phyloP scores from a whole-genome alignment of 2,888 invertebrate genomes.

The Drosophila stalkeri region DNA sequence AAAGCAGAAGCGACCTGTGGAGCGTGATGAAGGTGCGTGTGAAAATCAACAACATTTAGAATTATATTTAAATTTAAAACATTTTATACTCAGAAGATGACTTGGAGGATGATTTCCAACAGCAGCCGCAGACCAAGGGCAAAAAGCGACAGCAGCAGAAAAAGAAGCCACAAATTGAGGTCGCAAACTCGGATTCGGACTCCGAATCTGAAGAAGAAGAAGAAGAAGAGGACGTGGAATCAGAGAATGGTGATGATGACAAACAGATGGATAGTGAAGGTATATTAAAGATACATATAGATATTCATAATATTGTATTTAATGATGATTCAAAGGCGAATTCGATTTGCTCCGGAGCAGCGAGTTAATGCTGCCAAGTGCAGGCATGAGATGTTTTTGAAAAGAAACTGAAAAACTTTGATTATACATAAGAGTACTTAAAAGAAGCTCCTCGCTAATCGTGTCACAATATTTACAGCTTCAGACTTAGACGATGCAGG shows the following conservation, averaged over 20 bases:
- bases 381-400: conserved; percentile 62
- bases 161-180: conserved; percentile 68
- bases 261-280: conserved; percentile 38
- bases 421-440: no score
- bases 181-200: conserved; percentile 75
- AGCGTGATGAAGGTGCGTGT: conserved; percentile 53
- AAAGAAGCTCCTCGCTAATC: not conserved
- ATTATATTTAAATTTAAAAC: not conserved
- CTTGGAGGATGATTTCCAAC: conserved; percentile 74
- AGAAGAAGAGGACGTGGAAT: conserved; percentile 25
- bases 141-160: conserved; percentile 59
- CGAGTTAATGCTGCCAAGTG: conserved; percentile 72
- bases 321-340: conserved; percentile 89
- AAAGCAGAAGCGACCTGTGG: conserved; percentile 43
- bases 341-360: conserved; percentile 85
- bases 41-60: not conserved
- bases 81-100: conserved; percentile 55
- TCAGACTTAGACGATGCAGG: conserved; percentile 48
- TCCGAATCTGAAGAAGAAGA: conserved; percentile 44
- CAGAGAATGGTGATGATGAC: conserved; percentile 29
- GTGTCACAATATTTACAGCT: conserved; percentile 13
- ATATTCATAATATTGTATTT: not conserved
- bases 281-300: not conserved
- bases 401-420: conserved; percentile 34
- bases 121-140: conserved; percentile 63